Conservation (phyloP, 2,113 vertebrate species). For the Ailurus styani region DNA sequence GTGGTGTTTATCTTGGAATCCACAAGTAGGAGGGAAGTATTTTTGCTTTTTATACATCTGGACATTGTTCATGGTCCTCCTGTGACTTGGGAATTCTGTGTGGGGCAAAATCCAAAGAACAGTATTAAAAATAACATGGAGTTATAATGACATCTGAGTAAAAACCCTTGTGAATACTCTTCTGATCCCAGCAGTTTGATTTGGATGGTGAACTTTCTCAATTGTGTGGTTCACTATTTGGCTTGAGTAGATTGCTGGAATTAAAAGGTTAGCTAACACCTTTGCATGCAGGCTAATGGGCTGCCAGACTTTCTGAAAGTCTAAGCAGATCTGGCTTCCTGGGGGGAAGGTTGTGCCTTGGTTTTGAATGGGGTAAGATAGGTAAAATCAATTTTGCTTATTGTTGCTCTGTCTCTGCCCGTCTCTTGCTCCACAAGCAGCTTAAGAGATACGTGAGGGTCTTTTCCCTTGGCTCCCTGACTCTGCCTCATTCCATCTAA, state of each 20-base stretch:
- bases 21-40: slow-evolving; percentile 75
- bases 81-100: slow-evolving; percentile 77
- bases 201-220: slow-evolving; percentile 41
- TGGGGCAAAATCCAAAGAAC: slow-evolving; percentile 56
- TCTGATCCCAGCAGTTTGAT: slow-evolving; percentile 42
- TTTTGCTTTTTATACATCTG: slow-evolving; percentile 81
- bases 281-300: not conserved
- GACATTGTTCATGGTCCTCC: slow-evolving; percentile 74
- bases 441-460: not conserved
- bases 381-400: not conserved
- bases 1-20: slow-evolving; percentile 82
- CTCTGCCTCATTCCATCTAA: not conserved
- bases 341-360: not conserved
- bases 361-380: not conserved
- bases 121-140: slow-evolving; percentile 74
- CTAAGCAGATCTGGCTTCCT: not conserved
- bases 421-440: not conserved
- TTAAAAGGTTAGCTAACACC: slow-evolving; percentile 46
- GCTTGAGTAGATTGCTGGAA: slow-evolving; percentile 5
- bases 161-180: slow-evolving; percentile 55
- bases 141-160: slow-evolving; percentile 62
- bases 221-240: slow-evolving; percentile 52
- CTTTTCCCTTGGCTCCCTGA: not conserved
- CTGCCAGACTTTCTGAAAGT: slow-evolving; percentile 17
- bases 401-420: not conserved